Percentiles rank a stretch among this genome's conserved stretches.
Conservation (phyloP, 2,797 vertebrate species). For the Myotis vivesi region DNA sequence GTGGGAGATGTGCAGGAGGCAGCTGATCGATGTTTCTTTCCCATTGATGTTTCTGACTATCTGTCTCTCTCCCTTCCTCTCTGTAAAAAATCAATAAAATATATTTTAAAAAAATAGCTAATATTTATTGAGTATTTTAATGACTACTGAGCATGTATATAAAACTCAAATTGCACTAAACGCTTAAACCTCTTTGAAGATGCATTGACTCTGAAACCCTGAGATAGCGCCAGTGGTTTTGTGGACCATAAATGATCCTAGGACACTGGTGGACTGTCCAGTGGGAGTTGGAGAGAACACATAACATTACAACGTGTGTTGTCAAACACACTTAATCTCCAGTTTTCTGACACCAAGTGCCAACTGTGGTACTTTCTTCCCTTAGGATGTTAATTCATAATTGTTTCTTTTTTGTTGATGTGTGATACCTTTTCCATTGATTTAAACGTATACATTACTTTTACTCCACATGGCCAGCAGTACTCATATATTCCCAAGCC, state of each 20-base stretch:
- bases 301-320: neutral
- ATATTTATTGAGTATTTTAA: constrained; percentile 31
- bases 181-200: constrained; percentile 30
- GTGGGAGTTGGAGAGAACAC: neutral
- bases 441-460: constrained; percentile 68
- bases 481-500: constrained; percentile 76
- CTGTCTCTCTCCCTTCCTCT: no score
- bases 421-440: constrained; percentile 55
- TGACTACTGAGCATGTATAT: neutral
- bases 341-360: constrained; percentile 51
- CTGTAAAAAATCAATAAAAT: no score
- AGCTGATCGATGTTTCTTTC: no score
- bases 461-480: constrained; percentile 58
- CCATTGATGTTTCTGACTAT: no score
- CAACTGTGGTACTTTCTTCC: constrained; percentile 70
- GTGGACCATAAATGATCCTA: constrained; percentile 31
- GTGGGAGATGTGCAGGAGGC: no score
- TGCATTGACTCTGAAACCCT: neutral
- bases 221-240: neutral
- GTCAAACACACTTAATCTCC: constrained; percentile 34
- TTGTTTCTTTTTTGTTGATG: constrained; percentile 74
- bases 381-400: constrained; percentile 62
- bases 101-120: no score
- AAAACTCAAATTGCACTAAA: constrained; percentile 15
- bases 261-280: constrained; percentile 4